These are phyloP conservation scores for Zalophus californianus DNA, from an alignment of 2,797 vertebrate genomes.

Conservation along the genomic window DNA sequence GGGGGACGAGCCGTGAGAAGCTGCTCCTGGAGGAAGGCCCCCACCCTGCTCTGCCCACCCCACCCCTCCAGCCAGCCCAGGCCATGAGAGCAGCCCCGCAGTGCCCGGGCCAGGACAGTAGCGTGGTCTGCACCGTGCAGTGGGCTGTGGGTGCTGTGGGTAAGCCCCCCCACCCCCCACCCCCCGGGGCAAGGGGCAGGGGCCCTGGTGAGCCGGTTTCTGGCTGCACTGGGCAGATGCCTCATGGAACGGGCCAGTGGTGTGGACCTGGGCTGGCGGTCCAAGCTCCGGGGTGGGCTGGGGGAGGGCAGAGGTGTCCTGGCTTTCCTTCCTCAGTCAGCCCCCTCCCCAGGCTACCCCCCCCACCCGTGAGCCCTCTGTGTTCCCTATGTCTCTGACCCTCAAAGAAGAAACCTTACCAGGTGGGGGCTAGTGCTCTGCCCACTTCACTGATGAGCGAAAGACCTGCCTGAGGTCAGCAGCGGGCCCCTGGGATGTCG, in stretches of 20 bases:
- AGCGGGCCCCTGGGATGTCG: accelerated
- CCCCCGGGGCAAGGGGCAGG: background rate
- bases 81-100: background rate
- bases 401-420: accelerated
- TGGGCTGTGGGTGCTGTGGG: slow-evolving; percentile 78
- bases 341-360: accelerated
- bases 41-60: background rate
- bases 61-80: background rate
- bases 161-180: background rate
- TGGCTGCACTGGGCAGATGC: accelerated
- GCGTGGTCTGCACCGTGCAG: slow-evolving; percentile 75
- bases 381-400: background rate
- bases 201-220: background rate
- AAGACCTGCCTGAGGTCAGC: background rate
- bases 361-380: too few relatives aligned
- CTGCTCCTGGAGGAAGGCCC: slow-evolving; percentile 44
- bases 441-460: background rate
- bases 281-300: background rate
- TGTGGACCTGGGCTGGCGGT: accelerated
- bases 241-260: accelerated
- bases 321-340: background rate
- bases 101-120: background rate
- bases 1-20: slow-evolving; percentile 55
- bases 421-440: accelerated
- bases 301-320: accelerated